Evolutionary conservation across 1,140 invertebrate genomes (phyloP), one percentile per base, ranked within the genome.

Genomic region (Aradophagus sp.): DNA sequence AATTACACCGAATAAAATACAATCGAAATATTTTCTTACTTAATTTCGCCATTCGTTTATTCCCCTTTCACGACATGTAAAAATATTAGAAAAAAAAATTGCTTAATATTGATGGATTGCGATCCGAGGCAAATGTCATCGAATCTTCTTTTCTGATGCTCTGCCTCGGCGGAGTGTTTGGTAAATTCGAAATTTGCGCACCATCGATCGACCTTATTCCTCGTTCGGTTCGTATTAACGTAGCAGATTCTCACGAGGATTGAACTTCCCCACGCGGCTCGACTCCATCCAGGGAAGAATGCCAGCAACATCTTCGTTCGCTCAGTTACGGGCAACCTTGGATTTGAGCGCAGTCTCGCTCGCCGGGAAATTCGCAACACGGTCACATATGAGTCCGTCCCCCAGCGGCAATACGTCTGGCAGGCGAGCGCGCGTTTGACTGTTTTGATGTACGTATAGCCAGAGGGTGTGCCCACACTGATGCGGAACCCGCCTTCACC

Each of bases 181-280:
- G n/a, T n/a, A n/a, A n/a, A n/a, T n/a, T 68, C 55, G 20, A 59
- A 69, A 52, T 61, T 8, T 55, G 59, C 34, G 12, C 32, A 19
- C 23, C 61, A 41, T 53, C 47, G 61, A 59, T 70, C 67, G 58
- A n/a, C n/a, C n/a, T n/a, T n/a, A n/a, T n/a, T 36, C 23, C 48
- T 70, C 35, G 36, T 53, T 61, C n/a, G n/a, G n/a, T n/a, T n/a
- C n/a, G n/a, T n/a, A n/a, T n/a, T n/a, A n/a, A n/a, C n/a, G n/a
- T n/a, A n/a, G n/a, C n/a, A n/a, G n/a, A 74, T 79, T 80, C 77
- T 71, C 78, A 79, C 77, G 77, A 75, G 73, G 76, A 77, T 79
- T 80, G 42, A n/a, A n/a, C 74, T 36, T 58, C 67, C 45, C 75
- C 48, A 13, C 13, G 44, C 16, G 15, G 20, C 52, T 48, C 53